Evolutionary conservation across 2,888 invertebrate genomes (phyloP).

Genomic region (Galerucella pusilla): DNA sequence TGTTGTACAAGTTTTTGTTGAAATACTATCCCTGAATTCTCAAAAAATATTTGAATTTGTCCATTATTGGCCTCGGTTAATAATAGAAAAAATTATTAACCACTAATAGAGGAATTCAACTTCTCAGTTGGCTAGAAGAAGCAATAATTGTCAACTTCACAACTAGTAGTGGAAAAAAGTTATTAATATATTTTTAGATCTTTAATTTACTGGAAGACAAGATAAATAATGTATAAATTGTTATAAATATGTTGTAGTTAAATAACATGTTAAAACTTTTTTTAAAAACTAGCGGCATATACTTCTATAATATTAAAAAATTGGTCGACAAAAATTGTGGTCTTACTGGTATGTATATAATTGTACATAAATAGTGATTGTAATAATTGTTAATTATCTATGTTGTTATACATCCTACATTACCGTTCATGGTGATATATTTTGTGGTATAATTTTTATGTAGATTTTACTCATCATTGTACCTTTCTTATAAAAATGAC

Average conservation of each 20-base stretch:
- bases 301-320: background rate
- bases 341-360: slow-evolving; percentile 5
- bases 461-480: slow-evolving; percentile 19
- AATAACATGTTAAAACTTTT: background rate
- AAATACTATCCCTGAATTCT: no score
- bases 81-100: no score
- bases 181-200: no score
- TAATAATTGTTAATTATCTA: slow-evolving; percentile 13
- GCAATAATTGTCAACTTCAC: no score
- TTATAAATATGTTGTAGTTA: background rate
- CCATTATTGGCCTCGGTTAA: no score
- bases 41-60: no score
- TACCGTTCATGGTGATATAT: slow-evolving; percentile 13
- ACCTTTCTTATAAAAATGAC: slow-evolving; percentile 16
- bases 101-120: no score
- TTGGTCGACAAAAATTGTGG: background rate
- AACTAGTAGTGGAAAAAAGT: no score
- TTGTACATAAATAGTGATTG: slow-evolving; percentile 1
- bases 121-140: no score
- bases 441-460: slow-evolving; percentile 21
- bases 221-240: background rate
- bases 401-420: slow-evolving; percentile 12
- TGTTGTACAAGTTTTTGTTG: no score
- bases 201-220: no score
- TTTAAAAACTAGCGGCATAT: background rate